Percentiles rank a stretch among this genome's conserved stretches.
phyloP scores from a whole-genome alignment of 2,888 invertebrate species.

The Hemaris fuciformis region DNA sequence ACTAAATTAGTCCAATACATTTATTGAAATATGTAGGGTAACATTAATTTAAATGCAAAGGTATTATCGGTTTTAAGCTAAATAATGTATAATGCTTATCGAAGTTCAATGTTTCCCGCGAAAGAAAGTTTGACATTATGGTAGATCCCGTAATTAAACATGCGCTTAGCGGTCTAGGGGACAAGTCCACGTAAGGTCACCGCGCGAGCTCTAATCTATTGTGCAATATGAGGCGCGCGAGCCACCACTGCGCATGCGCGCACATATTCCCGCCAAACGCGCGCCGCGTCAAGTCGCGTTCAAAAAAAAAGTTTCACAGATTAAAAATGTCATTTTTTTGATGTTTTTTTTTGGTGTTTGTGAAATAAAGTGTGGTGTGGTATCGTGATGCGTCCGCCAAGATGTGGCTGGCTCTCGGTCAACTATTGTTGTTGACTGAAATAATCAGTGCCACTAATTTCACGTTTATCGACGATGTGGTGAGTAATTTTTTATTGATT shows the following conservation, averaged over 20 bases:
- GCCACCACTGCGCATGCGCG: slow-evolving; percentile 59
- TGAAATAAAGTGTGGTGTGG: slow-evolving; percentile 36
- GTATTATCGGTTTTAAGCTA: no score
- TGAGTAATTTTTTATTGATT: slow-evolving; percentile 37
- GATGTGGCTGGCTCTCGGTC: slow-evolving; percentile 65
- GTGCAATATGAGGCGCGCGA: slow-evolving; percentile 67
- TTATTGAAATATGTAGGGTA: no score
- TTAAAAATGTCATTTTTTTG: not conserved
- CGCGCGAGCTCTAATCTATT: slow-evolving; percentile 49
- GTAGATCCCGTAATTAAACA: not conserved
- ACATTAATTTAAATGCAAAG: no score
- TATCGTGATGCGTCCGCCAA: slow-evolving; percentile 57
- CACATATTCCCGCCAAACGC: slow-evolving; percentile 74
- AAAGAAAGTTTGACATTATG: not conserved
- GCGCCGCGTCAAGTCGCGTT: slow-evolving; percentile 56
- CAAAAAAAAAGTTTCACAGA: slow-evolving; percentile 25
- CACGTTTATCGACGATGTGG: slow-evolving; percentile 50
- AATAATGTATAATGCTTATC: no score
- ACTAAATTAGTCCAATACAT: no score
- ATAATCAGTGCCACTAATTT: slow-evolving; percentile 53
- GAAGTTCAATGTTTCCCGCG: no score
- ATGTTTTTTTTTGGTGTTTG: not conserved
- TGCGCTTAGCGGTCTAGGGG: slow-evolving; percentile 22
- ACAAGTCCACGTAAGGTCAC: slow-evolving; percentile 43
- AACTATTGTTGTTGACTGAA: slow-evolving; percentile 60